Percentiles rank a stretch among this genome's conserved stretches.
phyloP scores from a whole-genome alignment of 2,113 vertebrate genomes.

The Pycnonotus jocosus region DNA sequence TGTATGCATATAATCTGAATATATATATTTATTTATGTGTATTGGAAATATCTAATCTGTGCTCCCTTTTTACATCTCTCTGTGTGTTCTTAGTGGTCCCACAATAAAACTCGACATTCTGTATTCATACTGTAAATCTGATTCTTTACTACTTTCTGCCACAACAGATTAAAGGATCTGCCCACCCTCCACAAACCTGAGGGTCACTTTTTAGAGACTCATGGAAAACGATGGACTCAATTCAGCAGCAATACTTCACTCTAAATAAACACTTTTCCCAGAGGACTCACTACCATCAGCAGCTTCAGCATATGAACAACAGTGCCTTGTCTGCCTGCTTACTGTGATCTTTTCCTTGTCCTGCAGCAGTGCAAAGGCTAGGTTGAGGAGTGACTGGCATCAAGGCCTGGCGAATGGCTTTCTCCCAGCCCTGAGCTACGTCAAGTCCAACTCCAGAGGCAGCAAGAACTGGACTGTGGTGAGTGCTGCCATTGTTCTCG shows the following conservation, averaged over 20 bases:
- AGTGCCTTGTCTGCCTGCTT: constrained; percentile 66
- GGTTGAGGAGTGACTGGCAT: constrained; percentile 97
- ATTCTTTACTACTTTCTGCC: background rate
- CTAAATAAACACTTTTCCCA: background rate
- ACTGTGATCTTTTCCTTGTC: constrained; percentile 96
- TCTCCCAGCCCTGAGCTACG: constrained; percentile 95
- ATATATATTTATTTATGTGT: background rate
- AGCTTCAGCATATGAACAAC: background rate
- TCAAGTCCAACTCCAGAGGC: constrained; percentile 91
- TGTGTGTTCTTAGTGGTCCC: background rate
- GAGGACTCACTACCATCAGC: background rate
- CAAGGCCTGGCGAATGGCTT: constrained; percentile 94
- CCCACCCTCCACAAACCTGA: background rate
- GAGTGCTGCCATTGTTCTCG: constrained; percentile 86
- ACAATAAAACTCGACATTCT: background rate
- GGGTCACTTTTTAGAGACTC: background rate
- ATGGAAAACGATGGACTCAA: background rate
- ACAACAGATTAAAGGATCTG: background rate
- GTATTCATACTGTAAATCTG: background rate
- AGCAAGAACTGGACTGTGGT: constrained; percentile 86
- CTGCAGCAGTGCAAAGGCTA: constrained; percentile 83
- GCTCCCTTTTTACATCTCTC: background rate
- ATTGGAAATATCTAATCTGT: background rate
- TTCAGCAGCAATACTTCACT: background rate
- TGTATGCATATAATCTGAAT: background rate